Percentiles rank a stretch among this genome's conserved stretches.
Evolutionary conservation across 1,140 invertebrate genomes (phyloP).

Genomic region (Maniola jurtina): DNA sequence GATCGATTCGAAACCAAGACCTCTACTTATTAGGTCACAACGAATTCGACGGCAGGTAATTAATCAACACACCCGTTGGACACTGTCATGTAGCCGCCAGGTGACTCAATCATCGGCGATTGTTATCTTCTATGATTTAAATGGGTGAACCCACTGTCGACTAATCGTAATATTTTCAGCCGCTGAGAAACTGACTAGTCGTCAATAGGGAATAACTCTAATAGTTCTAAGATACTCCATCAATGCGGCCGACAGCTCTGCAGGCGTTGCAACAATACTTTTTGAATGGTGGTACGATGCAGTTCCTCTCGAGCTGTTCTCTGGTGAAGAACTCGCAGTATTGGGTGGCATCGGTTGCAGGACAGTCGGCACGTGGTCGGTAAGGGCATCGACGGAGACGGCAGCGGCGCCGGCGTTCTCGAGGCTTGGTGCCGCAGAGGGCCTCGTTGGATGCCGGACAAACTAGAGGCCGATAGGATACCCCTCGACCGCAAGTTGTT

Average conservation of each 20-base stretch:
- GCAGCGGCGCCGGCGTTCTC: constrained; percentile 57
- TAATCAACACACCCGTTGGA: too few relatives aligned
- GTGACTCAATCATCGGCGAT: too few relatives aligned
- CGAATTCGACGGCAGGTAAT: too few relatives aligned
- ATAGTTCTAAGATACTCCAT: constrained; percentile 19
- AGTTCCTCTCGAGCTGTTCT: constrained; percentile 77
- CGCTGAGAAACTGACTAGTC: too few relatives aligned
- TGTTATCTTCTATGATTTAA: too few relatives aligned
- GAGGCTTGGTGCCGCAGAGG: constrained; percentile 76
- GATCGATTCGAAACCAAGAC: too few relatives aligned
- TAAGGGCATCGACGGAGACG: constrained; percentile 49
- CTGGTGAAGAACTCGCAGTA: constrained; percentile 63
- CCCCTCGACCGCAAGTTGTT: constrained; percentile 85
- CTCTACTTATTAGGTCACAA: too few relatives aligned
- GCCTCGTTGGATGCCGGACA: constrained; percentile 80
- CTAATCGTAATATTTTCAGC: too few relatives aligned
- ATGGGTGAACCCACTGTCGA: too few relatives aligned
- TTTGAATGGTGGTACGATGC: constrained; percentile 77
- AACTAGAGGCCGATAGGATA: constrained; percentile 81
- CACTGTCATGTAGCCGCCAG: too few relatives aligned
- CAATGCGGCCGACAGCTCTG: constrained; percentile 27
- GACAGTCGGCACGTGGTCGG: constrained; percentile 37
- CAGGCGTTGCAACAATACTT: constrained; percentile 80
- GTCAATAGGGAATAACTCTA: too few relatives aligned
- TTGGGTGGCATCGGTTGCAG: constrained; percentile 48